A percentile compares a stretch with the other conserved stretches of the same genome.
Evolutionary conservation across 1,140 invertebrate genomes (phyloP).

Genomic region (Whitmania pigra): DNA sequence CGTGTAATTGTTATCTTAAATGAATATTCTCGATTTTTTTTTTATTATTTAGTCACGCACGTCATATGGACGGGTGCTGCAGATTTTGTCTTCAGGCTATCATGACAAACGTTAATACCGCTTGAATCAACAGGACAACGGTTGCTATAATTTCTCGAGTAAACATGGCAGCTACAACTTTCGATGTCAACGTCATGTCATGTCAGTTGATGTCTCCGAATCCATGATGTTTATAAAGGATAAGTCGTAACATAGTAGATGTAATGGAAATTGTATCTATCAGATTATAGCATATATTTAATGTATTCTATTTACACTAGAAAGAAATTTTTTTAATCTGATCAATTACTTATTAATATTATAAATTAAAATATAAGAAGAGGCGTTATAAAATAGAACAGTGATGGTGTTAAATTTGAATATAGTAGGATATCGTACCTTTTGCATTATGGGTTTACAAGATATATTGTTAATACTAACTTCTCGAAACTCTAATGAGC

Average conservation of each 20-base stretch:
- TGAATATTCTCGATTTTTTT: too few relatives aligned
- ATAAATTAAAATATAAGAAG: slow-evolving; percentile 24
- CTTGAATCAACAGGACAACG: too few relatives aligned
- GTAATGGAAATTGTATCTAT: slow-evolving; percentile 54
- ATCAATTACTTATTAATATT: slow-evolving; percentile 25
- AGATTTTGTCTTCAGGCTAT: too few relatives aligned
- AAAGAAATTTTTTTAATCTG: slow-evolving; percentile 33
- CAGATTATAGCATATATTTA: slow-evolving; percentile 44
- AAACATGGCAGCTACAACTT: too few relatives aligned
- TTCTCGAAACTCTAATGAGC: slow-evolving; percentile 49
- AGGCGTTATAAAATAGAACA: slow-evolving; percentile 46
- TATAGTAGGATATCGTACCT: slow-evolving; percentile 43
- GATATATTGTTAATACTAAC: slow-evolving; percentile 36
- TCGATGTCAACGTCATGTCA: too few relatives aligned
- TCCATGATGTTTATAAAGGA: slow-evolving; percentile 46
- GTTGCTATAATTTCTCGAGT: too few relatives aligned
- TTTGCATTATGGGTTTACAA: slow-evolving; percentile 55
- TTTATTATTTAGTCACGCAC: too few relatives aligned
- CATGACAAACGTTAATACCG: too few relatives aligned
- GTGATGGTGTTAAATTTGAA: slow-evolving; percentile 38
- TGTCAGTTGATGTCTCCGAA: too few relatives aligned
- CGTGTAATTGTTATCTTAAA: too few relatives aligned
- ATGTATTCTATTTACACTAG: slow-evolving; percentile 50
- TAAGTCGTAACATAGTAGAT: slow-evolving; percentile 62
- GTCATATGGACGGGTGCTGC: too few relatives aligned